These are phyloP conservation scores for Hippocampus comes DNA, from an alignment of 2,113 vertebrate genomes.

Conservation along the genomic window DNA sequence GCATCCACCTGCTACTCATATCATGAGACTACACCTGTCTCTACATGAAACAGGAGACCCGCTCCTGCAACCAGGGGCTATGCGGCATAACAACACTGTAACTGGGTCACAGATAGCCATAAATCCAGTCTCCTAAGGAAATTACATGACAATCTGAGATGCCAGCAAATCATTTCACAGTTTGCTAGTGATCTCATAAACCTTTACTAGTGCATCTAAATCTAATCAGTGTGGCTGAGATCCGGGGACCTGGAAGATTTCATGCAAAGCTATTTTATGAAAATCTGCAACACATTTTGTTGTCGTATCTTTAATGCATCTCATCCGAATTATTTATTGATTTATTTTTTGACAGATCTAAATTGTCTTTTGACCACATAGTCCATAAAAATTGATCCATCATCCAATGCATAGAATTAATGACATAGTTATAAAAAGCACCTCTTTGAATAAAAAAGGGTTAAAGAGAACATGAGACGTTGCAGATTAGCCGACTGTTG, in stretches of 20 bases:
- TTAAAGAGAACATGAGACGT: conserved; percentile 50
- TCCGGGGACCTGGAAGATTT: conserved; percentile 54
- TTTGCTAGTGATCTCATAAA: conserved; percentile 63
- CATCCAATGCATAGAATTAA: conserved; percentile 46
- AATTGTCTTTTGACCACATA: conserved; percentile 40
- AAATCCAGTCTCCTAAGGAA: conserved; percentile 72
- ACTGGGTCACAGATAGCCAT: conserved; percentile 63
- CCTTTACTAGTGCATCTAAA: conserved; percentile 57
- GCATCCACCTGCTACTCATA: conserved; percentile 56
- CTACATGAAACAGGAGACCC: conserved; percentile 65
- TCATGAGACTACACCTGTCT: conserved; percentile 72
- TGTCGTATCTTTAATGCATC: conserved; percentile 12
- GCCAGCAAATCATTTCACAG: conserved; percentile 71
- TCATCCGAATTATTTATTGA: conserved; percentile 28
- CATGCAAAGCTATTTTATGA: conserved; percentile 20
- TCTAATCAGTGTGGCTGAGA: conserved; percentile 60
- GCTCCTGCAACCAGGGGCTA: conserved; percentile 43
- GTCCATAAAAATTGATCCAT: background rate
- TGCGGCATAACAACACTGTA: conserved; percentile 56
- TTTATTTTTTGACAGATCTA: conserved; percentile 12
- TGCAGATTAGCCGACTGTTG: conserved; percentile 50
- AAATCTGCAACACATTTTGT: conserved; percentile 5
- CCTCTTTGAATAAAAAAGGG: conserved; percentile 37
- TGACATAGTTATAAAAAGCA: conserved; percentile 37
- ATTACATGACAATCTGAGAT: conserved; percentile 68